Evolutionary conservation across 2,113 vertebrate species (phyloP), one percentile per base, ranked within the genome.

Genomic region (Petrocephalus zakoni): DNA sequence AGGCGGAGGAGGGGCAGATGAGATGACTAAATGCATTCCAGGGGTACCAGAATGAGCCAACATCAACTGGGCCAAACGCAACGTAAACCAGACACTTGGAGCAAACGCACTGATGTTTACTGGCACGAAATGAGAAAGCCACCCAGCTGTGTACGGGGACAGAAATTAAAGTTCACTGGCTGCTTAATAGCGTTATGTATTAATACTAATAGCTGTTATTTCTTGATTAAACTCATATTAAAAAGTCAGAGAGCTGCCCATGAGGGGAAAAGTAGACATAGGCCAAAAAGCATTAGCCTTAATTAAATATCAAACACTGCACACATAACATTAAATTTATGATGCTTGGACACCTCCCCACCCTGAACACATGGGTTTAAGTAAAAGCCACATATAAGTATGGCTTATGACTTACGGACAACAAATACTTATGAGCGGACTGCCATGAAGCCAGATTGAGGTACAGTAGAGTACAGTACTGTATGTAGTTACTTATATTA

Each of bases 171-270:
- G 25, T 13, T 4, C 34, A 5, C 1, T 78, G 34, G 15, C 34
- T 78, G 29, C 68, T 37, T 75, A 75, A 75, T 75, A 5, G 1
- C 13, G 42, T 78, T 78, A 78, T 19, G 72, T 42, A 78, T 78
- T 78, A 78, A 78, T 78, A 78, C 13, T 42, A 42, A 78, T 78
- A 78, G 34, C 17, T 78, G 29, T 42, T 78, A 78, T 78, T 78
- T 34, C 72, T 78, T 78, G 72, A 78, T 78, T 78, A 78, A 78
- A 78, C 34, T 34, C 17, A 78, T 78, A 78, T 37, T 78, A 78
- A 78, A 78, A 78, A 42, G 72, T 42, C 34, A 37, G 34, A 78
- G 72, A 78, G 34, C 72, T 78, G 72, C 72, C 34, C 17, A 19
- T 37, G 72, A 78, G 72, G 72, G 13, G 15, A 37, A 19, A 19